Conservation (phyloP, 2,797 vertebrate genomes). For the Acrocephalus scirpaceus region DNA sequence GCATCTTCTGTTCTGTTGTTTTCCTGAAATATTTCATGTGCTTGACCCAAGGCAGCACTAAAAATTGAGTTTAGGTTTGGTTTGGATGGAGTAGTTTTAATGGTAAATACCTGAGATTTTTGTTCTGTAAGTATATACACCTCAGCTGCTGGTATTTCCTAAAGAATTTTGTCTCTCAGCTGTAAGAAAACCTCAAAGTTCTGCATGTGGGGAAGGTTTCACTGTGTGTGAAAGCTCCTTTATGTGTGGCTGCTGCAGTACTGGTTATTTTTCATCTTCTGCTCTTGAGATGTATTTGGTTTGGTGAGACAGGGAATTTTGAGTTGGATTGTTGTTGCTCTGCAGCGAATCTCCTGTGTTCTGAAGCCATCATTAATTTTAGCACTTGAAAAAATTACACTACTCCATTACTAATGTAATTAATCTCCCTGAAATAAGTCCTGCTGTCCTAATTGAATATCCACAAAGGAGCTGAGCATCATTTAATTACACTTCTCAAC, state of each 20-base stretch:
- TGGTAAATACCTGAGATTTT: background rate
- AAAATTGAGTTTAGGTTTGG: background rate
- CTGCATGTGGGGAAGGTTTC: background rate
- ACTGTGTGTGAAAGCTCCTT: background rate
- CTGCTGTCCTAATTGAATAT: background rate
- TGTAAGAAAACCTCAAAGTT: background rate
- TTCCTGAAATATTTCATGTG: background rate
- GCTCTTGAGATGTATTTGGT: background rate
- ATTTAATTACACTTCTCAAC: constrained; percentile 13
- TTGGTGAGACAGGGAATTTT: background rate
- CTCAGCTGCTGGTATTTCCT: background rate
- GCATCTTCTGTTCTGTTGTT: background rate
- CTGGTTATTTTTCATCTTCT: background rate
- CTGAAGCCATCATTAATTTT: background rate
- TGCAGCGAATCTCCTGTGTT: background rate
- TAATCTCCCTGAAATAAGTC: constrained; percentile 6
- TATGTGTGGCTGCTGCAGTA: background rate
- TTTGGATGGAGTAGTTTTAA: background rate
- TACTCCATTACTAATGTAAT: background rate
- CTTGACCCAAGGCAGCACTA: background rate
- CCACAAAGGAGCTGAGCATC: background rate
- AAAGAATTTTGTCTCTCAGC: background rate
- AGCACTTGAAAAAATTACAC: background rate
- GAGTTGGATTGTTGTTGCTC: background rate
- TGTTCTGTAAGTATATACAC: background rate